Conservation (phyloP, 2,888 invertebrate species). For the Allygus modestus region DNA sequence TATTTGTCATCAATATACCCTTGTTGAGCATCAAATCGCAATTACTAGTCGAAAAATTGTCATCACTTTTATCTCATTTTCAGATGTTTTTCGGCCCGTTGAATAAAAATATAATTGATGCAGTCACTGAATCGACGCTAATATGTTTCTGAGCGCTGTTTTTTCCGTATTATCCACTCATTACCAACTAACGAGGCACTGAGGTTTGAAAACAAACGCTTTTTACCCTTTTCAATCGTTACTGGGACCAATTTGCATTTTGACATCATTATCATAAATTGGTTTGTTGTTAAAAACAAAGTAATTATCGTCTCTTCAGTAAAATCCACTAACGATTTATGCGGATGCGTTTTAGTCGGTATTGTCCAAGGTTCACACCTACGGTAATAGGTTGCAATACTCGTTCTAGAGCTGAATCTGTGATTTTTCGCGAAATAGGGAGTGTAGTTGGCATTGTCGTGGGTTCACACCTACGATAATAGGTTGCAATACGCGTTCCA, state of each 20-base stretch:
- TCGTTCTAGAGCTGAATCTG: no score
- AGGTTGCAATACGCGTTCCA: no score
- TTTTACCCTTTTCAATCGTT: constrained; percentile 36
- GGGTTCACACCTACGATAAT: no score
- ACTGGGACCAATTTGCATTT: constrained; percentile 49
- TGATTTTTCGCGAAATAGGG: no score
- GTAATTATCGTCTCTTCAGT: constrained; percentile 29
- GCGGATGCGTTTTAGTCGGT: background rate
- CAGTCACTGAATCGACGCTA: constrained; percentile 34
- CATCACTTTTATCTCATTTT: constrained; percentile 39
- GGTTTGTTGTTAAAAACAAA: constrained; percentile 45
- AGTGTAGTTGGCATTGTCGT: no score
- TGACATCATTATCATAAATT: constrained; percentile 55
- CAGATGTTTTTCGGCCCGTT: constrained; percentile 5
- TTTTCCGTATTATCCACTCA: constrained; percentile 41
- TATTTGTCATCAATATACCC: background rate
- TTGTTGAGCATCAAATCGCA: background rate
- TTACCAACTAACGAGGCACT: constrained; percentile 41
- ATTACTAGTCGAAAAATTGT: background rate
- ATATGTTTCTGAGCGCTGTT: background rate
- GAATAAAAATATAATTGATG: constrained; percentile 48
- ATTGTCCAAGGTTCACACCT: constrained; percentile 10
- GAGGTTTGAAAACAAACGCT: constrained; percentile 43
- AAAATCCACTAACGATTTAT: constrained; percentile 17
- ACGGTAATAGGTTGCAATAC: no score